Percentiles rank a stretch among this genome's conserved stretches.
Evolutionary conservation across 2,888 invertebrate genomes (phyloP).

Genomic region (Laspeyria flexula): DNA sequence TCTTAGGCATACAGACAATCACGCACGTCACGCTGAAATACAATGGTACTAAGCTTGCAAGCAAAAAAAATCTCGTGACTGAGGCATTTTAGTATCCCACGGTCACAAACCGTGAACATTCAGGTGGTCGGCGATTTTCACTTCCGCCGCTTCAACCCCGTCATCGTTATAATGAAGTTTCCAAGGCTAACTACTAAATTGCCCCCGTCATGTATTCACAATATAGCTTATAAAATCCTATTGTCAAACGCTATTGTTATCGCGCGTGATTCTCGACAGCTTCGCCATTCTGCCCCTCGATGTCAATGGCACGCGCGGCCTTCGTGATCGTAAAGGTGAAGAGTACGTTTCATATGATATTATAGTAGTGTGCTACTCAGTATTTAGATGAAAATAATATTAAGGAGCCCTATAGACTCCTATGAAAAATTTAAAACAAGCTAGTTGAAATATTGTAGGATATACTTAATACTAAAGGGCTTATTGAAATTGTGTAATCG

Average conservation of each 20-base stretch:
- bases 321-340: neutral
- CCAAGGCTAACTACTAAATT: conserved; percentile 57
- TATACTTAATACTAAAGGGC: no score
- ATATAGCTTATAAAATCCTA: conserved; percentile 38
- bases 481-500: no score
- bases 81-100: conserved; percentile 31
- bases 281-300: neutral
- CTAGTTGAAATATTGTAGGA: no score
- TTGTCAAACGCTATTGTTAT: conserved; percentile 32
- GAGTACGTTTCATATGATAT: neutral
- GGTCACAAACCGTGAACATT: conserved; percentile 34
- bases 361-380: no score
- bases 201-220: conserved; percentile 45
- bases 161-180: conserved; percentile 59
- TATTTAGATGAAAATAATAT: no score
- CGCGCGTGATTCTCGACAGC: conserved; percentile 4
- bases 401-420: no score
- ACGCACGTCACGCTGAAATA: neutral
- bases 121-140: conserved; percentile 51
- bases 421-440: no score
- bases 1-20: no score
- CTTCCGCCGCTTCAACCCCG: conserved; percentile 65
- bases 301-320: conserved; percentile 8
- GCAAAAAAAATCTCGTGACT: conserved; percentile 5
- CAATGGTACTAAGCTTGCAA: neutral